A percentile compares a stretch with the other conserved stretches of the same genome.
phyloP scores from a whole-genome alignment of 2,888 invertebrate species.

The Deroplatys truncata region DNA sequence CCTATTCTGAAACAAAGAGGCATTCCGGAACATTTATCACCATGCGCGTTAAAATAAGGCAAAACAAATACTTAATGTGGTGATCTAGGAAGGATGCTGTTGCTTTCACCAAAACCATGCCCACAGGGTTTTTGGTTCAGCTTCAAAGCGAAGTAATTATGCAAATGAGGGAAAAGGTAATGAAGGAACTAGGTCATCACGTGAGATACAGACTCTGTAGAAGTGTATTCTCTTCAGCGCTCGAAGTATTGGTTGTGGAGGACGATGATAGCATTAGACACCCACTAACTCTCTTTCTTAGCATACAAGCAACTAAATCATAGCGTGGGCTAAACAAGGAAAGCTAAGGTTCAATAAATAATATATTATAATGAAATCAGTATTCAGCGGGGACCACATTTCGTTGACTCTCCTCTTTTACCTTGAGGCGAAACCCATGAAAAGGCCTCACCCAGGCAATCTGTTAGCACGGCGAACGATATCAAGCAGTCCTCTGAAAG shows the following conservation, averaged over 20 bases:
- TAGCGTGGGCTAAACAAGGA: background rate
- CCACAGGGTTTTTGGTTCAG: background rate
- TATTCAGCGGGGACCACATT: background rate
- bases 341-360: background rate
- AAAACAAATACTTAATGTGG: background rate
- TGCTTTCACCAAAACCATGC: background rate
- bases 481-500: background rate
- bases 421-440: background rate
- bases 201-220: background rate
- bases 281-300: background rate
- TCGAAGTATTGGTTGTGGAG: background rate
- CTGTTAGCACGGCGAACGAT: background rate
- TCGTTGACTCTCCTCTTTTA: background rate
- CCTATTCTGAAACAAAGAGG: background rate
- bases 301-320: background rate
- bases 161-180: background rate
- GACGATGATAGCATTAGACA: background rate
- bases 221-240: background rate
- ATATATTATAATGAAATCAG: background rate
- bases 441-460: background rate
- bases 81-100: background rate
- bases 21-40: background rate
- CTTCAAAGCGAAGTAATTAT: background rate
- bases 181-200: background rate
- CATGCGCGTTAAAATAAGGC: background rate